These are phyloP conservation scores for Flabesymbios commensalis DNA, from an alignment of 2,888 invertebrate species.

Conservation along the genomic window DNA sequence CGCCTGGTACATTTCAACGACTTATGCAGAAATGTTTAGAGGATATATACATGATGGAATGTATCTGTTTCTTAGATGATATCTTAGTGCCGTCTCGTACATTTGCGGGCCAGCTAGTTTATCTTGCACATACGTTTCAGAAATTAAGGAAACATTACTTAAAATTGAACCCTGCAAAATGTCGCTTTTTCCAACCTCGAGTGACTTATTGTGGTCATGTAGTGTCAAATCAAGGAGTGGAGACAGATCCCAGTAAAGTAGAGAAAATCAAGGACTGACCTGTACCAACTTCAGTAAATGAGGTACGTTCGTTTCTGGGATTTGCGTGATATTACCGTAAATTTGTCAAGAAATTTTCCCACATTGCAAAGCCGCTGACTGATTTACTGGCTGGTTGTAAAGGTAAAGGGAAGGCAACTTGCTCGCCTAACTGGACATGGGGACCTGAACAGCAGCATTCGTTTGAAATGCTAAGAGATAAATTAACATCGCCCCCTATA, in stretches of 20 bases:
- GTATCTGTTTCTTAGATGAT: slow-evolving; percentile 2
- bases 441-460: background rate
- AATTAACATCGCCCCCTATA: slow-evolving; percentile 1
- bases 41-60: background rate
- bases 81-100: background rate
- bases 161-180: slow-evolving; percentile 1
- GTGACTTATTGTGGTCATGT: slow-evolving; percentile 1
- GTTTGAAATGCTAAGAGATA: background rate
- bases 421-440: background rate
- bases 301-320: slow-evolving; percentile 19
- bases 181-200: background rate
- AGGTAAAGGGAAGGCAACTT: background rate
- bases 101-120: background rate
- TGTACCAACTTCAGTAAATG: slow-evolving; percentile 8
- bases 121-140: background rate
- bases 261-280: slow-evolving; percentile 4
- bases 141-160: background rate
- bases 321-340: too few species aligned
- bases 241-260: slow-evolving; percentile 3
- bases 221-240: background rate
- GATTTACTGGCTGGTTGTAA: background rate
- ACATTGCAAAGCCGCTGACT: too few species aligned
- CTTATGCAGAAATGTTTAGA: slow-evolving; percentile 3
- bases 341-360: too few species aligned
- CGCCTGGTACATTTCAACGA: slow-evolving; percentile 1